phyloP scores from a whole-genome alignment of 2,797 vertebrate genomes.

The Yasuhikotakia modesta region DNA sequence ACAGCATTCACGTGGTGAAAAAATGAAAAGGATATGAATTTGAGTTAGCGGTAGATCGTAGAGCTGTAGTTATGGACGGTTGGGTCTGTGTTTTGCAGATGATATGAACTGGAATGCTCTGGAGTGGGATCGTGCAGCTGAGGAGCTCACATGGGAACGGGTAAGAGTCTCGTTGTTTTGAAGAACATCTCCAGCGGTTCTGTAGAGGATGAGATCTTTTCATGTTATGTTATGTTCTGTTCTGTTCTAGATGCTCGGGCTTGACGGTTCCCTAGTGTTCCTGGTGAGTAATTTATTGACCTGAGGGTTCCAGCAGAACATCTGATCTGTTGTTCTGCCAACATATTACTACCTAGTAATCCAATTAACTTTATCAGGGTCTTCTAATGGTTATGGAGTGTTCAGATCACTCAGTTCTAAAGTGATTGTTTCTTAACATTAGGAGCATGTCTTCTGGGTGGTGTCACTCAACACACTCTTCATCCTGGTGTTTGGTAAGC shows the following conservation, averaged over 20 bases:
- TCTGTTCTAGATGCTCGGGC: conserved; percentile 98
- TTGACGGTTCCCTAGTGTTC: conserved; percentile 97
- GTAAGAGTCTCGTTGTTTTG: conserved; percentile 82
- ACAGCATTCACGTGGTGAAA: not conserved
- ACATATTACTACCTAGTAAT: not conserved
- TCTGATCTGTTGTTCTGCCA: not conserved
- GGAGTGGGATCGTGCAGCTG: conserved; percentile 98
- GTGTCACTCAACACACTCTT: conserved; percentile 98
- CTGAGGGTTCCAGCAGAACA: not conserved
- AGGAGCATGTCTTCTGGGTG: conserved; percentile 99
- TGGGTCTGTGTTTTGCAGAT: conserved; percentile 72
- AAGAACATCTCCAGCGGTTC: no score
- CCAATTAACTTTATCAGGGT: not conserved
- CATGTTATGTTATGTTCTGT: no score
- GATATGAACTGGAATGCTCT: conserved; percentile 99
- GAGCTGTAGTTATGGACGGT: not conserved
- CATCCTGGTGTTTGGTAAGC: conserved; percentile 98
- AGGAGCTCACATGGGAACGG: conserved; percentile 98
- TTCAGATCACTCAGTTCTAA: not conserved
- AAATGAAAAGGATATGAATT: not conserved
- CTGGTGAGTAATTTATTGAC: conserved; percentile 80
- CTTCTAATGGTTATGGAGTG: not conserved
- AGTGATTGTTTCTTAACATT: conserved; percentile 48
- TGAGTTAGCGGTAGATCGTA: no score
- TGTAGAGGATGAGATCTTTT: no score